Percentiles rank a stretch among this genome's conserved stretches.
Conservation (phyloP, 1,140 invertebrate genomes). For the Sycophila sp. region DNA sequence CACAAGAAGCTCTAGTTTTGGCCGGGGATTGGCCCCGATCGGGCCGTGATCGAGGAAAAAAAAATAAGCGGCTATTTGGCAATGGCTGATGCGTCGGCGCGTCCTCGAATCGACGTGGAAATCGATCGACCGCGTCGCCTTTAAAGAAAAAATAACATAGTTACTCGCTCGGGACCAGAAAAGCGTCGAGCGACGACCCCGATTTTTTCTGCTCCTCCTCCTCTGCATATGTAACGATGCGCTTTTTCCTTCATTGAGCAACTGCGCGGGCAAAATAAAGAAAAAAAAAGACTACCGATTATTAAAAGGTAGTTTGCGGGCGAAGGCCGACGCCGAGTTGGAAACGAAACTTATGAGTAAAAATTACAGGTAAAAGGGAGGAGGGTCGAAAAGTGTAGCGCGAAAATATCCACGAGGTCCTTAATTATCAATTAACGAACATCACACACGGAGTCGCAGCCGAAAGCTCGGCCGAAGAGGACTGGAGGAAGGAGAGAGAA, state of each 20-base stretch:
- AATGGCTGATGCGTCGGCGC: slow-evolving; percentile 40
- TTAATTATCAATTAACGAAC: slow-evolving; percentile 35
- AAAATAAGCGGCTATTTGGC: slow-evolving; percentile 46
- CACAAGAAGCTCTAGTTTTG: slow-evolving; percentile 36
- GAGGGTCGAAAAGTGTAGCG: too few relatives aligned
- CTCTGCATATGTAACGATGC: too few relatives aligned
- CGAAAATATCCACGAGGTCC: background rate
- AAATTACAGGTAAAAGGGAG: too few relatives aligned
- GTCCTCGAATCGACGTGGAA: slow-evolving; percentile 51
- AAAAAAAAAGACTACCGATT: too few relatives aligned
- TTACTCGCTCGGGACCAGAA: too few relatives aligned
- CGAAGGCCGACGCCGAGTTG: too few relatives aligned
- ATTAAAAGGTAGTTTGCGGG: too few relatives aligned
- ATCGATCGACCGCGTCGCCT: slow-evolving; percentile 43
- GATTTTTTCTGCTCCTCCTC: background rate
- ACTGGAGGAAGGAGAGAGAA: background rate
- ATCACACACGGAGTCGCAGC: background rate
- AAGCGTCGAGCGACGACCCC: background rate
- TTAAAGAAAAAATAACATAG: too few relatives aligned
- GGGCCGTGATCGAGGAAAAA: slow-evolving; percentile 50
- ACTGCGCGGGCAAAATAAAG: too few relatives aligned
- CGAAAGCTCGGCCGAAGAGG: too few relatives aligned
- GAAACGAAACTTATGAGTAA: too few relatives aligned
- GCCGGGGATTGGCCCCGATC: slow-evolving; percentile 50
- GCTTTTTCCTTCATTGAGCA: too few relatives aligned